A percentile compares a stretch with the other conserved stretches of the same genome.
Conservation (phyloP, 2,113 vertebrate species). For the Chamaetylas fuelleborni region DNA sequence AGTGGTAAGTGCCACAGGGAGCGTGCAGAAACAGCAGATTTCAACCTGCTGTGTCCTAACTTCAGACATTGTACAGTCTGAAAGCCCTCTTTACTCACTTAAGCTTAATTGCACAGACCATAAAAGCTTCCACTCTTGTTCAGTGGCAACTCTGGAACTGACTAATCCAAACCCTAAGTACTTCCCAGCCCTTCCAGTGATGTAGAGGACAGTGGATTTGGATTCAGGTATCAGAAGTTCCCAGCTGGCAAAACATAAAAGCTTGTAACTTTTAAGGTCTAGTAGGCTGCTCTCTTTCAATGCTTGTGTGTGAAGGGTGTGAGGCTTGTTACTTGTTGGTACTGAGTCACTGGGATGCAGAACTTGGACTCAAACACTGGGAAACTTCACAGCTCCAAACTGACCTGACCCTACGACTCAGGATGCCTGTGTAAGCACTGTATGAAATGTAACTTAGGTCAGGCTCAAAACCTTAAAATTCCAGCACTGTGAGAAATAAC, state of each 20-base stretch:
- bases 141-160: background rate
- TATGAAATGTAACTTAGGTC: background rate
- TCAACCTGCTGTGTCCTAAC: accelerated
- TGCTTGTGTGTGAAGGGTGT: too few relatives aligned
- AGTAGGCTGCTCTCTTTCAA: background rate
- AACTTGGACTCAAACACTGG: background rate
- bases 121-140: background rate
- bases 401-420: background rate
- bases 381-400: background rate
- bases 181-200: accelerated
- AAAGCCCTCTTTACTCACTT: background rate
- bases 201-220: background rate
- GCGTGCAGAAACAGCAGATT: background rate
- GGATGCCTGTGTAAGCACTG: background rate
- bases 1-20: background rate
- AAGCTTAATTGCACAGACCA: background rate
- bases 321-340: background rate
- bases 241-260: background rate
- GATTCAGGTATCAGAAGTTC: background rate
- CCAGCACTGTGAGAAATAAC: background rate
- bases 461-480: background rate
- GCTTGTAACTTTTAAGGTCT: background rate
- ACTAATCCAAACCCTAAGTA: background rate
- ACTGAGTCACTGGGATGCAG: background rate
- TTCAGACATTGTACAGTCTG: background rate